Evolutionary conservation across 2,888 invertebrate species (phyloP).

Genomic region (Synanthedon tipuliformis): DNA sequence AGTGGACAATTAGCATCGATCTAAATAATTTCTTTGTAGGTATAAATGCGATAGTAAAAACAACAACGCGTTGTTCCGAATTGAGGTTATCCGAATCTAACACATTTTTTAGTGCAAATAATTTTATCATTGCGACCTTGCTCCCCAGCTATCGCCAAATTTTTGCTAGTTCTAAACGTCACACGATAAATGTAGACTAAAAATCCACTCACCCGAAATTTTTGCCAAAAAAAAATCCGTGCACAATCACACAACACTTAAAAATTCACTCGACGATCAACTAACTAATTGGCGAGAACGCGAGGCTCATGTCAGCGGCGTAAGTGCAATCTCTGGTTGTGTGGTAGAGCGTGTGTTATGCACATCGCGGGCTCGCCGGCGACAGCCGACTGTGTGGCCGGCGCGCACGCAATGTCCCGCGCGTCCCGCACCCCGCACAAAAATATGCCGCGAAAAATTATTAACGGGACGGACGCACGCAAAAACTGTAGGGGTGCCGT

Average conservation of each 20-base stretch:
- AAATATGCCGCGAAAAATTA: conserved; percentile 56
- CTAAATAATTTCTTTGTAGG: too few species aligned
- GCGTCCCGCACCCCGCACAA: conserved; percentile 32
- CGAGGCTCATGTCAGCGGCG: conserved; percentile 20
- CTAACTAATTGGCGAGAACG: conserved; percentile 7
- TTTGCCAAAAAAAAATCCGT: conserved; percentile 5
- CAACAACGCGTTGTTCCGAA: conserved; percentile 52
- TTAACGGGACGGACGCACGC: conserved; percentile 54
- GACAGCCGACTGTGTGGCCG: conserved; percentile 46
- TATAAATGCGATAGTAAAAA: conserved; percentile 11
- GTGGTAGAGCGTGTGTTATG: conserved; percentile 22
- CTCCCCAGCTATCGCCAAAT: conserved; percentile 63
- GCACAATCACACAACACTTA: conserved; percentile 1
- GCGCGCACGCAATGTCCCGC: conserved; percentile 49
- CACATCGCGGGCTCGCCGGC: conserved; percentile 59
- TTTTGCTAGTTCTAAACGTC: conserved; percentile 52
- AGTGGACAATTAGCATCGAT: too few species aligned
- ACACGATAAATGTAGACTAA: conserved; percentile 39
- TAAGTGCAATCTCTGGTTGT: conserved; percentile 27
- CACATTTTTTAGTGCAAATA: conserved; percentile 66
- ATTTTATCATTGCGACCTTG: conserved; percentile 67
- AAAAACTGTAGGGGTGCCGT: conserved; percentile 64
- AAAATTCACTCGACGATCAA: conserved; percentile 1
- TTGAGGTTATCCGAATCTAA: conserved; percentile 67
- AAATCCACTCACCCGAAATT: conserved; percentile 24